Base-by-base conservation (phyloP, 2,888 invertebrate genomes). In the Chironomus tentans region DNA sequence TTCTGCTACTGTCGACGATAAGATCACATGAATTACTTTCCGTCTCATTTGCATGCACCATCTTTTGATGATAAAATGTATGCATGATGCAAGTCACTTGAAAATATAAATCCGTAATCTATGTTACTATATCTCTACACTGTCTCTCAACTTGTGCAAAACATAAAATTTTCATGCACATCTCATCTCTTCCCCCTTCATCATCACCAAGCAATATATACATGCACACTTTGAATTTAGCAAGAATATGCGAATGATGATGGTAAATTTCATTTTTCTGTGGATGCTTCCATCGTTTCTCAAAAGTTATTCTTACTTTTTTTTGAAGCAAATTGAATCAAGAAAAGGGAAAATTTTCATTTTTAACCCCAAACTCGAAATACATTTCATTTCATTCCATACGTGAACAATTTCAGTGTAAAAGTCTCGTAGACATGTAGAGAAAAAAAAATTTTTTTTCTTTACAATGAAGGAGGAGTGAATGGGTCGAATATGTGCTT, bases 21-120 rank as follows among this genome's bases (percentile, higher is more conserved):
- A 65, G 65, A 65, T 65, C 65, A 21, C 22, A 24, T 65, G 46
- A 70, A 70, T 70, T 70, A 70, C 70, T 70, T 70, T 46, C 46
- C 70, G 18, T 50, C 70, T 70, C 50, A 70, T 70, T 70, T 70
- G 70, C 70, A 70, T 70, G 70, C 70, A 70, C 48, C 70, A 70
- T 70, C 70, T 70, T 70, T 70, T 50, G 48, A 50, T 48, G 48
- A 65, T 65, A 65, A 65, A 65, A n/a, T 65, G 24, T 65, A 65
- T 65, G 65, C 65, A 65, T 65, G 65, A 65, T 65, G 65, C 22
- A 65, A 65, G 24, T 65, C 65, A 65, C 21, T 21, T 24, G 65
- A 65, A 24, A 65, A 22, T 21, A 65, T 24, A 65, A 65, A 65
- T 65, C 65, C 65, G 65, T 65, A 65, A 65, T 65, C 65, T 65